Conservation (phyloP, 2,797 vertebrate genomes). For the Cyclopterus lumpus region DNA sequence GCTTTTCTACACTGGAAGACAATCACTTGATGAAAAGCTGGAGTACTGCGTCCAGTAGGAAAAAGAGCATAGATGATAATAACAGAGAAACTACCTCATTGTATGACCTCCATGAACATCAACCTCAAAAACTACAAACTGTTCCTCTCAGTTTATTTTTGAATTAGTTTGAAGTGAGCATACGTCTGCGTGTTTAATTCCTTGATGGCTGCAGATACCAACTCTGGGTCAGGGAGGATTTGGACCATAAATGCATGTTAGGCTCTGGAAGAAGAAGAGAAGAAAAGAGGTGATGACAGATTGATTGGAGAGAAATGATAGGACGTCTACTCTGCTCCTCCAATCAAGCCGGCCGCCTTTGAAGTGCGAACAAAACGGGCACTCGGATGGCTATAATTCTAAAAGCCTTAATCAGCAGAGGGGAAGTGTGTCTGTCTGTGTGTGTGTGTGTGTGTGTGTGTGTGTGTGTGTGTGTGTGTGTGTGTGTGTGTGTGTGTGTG, state of each 20-base stretch:
- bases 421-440: constrained; percentile 9
- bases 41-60: background rate
- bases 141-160: background rate
- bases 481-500: constrained; percentile 15
- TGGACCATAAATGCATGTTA: constrained; percentile 17
- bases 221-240: constrained; percentile 10
- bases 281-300: constrained; percentile 36
- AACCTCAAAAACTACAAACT: background rate
- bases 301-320: constrained; percentile 52
- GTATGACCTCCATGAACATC: background rate
- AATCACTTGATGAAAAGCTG: background rate
- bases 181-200: background rate
- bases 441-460: constrained; percentile 18
- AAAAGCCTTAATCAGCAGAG: constrained; percentile 63
- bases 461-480: constrained; percentile 6
- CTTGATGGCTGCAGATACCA: background rate
- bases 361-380: constrained; percentile 62
- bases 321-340: constrained; percentile 44
- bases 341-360: constrained; percentile 55
- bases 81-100: background rate
- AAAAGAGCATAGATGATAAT: background rate
- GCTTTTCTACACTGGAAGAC: background rate
- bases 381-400: constrained; percentile 55
- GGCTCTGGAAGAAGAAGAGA: constrained; percentile 6
- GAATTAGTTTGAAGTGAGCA: background rate